Evolutionary conservation across 1,140 invertebrate genomes (phyloP), one percentile per base, ranked within the genome.

Genomic region (Trichonephila clavipes): DNA sequence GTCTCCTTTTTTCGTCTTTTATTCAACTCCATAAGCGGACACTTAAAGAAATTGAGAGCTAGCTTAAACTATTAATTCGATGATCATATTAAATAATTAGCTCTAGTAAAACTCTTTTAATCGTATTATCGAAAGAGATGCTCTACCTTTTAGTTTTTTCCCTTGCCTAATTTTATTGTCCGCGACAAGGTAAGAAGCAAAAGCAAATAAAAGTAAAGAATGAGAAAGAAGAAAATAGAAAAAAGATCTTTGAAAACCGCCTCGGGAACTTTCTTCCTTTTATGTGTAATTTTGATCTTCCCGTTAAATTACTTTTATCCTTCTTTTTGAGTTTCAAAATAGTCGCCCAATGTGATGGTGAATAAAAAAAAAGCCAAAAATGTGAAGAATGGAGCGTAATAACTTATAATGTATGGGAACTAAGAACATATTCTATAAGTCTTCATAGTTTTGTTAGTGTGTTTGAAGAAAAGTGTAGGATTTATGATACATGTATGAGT

Each of bases 61-160:
- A 77, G 69, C 69, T 77, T 77, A 77, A 77, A 77, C 69, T 77
- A 77, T 77, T 28, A 77, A 77, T 77, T 77, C 69, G 69, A 40
- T 77, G 69, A 77, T 77, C 69, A 28, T 77, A 77, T 77, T 77
- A 77, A 77, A 77, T 77, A 77, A 77, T 77, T 77, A 77, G 69
- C 14, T 24, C 28, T 77, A 28, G 82, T 83, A 83, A 58, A 40
- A 83, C 82, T 58, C 44, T 83, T 83, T 83, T 58, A 83, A 83
- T 58, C 51, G 51, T 18, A 83, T 83, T 83, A 83, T 83, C 19
- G 21, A 58, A 24, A 83, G 82, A 59, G 16, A 83, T 14, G 69
- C 10, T 77, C 69, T 77, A 14, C 28, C 16, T 16, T 77, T 77
- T 34, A 77, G 24, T 40, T 77, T 77, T 77, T 77, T 14, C 28